Evolutionary conservation across 1,140 invertebrate species (phyloP).

Genomic region (Hermetia illucens): DNA sequence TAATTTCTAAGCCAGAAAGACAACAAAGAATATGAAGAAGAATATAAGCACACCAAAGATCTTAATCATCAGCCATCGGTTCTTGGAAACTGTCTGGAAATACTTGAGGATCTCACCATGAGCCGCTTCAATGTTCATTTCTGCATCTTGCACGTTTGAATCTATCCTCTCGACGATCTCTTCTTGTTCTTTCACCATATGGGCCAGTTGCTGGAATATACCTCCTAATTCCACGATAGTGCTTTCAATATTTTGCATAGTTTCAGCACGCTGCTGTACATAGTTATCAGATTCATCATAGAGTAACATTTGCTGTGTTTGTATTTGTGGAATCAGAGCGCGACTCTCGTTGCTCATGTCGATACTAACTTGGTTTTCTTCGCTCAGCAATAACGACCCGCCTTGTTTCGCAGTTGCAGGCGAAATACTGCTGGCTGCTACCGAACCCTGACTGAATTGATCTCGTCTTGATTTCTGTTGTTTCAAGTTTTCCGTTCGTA

Average conservation of each 20-base stretch:
- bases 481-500: conserved; percentile 84
- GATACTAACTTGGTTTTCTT: conserved; percentile 63
- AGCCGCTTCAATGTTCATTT: conserved; percentile 93
- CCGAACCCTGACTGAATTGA: conserved; percentile 74
- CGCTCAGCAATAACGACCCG: conserved; percentile 36
- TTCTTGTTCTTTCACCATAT: conserved; percentile 99
- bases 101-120: conserved; percentile 96
- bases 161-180: conserved; percentile 98
- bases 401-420: conserved; percentile 48
- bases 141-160: conserved; percentile 89
- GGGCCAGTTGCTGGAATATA: conserved; percentile 94
- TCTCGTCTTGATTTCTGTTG: conserved; percentile 87
- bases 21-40: conserved; percentile 98
- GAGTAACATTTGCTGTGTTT: conserved; percentile 46
- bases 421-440: conserved; percentile 49
- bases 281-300: conserved; percentile 82
- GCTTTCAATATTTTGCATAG: conserved; percentile 98
- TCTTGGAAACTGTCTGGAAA: conserved; percentile 93
- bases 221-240: conserved; percentile 98
- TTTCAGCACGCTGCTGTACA: conserved; percentile 83
- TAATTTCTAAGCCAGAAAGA: conserved; percentile 88
- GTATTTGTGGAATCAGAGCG: conserved; percentile 11
- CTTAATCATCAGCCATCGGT: conserved; percentile 99
- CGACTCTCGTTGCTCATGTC: conserved; percentile 39
- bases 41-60: conserved; percentile 96